phyloP scores from a whole-genome alignment of 2,797 vertebrate species.

The Sebastes vulpes region DNA sequence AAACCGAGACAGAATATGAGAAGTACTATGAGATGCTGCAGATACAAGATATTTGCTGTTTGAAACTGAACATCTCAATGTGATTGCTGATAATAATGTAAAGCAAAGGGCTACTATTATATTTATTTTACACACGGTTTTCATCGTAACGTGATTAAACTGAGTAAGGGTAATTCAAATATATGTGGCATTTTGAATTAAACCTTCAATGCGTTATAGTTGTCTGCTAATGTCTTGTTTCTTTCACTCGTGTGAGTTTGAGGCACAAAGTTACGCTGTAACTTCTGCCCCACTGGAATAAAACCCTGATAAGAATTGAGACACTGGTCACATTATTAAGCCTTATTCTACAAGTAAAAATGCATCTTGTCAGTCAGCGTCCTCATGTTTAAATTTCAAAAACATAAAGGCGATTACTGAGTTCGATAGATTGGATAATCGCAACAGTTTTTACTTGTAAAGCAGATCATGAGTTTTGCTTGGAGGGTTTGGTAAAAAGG shows the following conservation, averaged over 20 bases:
- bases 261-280: neutral
- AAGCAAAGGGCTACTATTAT: neutral
- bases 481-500: slow-evolving; percentile 1
- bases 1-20: neutral
- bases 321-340: neutral
- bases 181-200: neutral
- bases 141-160: neutral
- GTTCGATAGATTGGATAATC: neutral
- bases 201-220: neutral
- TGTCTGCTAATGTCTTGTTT: neutral
- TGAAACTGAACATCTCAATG: neutral
- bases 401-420: neutral
- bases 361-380: neutral
- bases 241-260: neutral
- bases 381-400: slow-evolving; percentile 5
- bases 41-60: neutral
- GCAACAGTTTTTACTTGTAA: slow-evolving; percentile 9
- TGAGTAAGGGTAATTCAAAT: neutral
- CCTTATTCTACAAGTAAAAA: neutral
- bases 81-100: neutral
- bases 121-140: neutral
- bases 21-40: neutral
- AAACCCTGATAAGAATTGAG: neutral
- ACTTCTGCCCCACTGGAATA: neutral
- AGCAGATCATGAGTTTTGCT: slow-evolving; percentile 38